Evolutionary conservation across 2,113 vertebrate genomes (phyloP).

Genomic region (Cacatua alba): DNA sequence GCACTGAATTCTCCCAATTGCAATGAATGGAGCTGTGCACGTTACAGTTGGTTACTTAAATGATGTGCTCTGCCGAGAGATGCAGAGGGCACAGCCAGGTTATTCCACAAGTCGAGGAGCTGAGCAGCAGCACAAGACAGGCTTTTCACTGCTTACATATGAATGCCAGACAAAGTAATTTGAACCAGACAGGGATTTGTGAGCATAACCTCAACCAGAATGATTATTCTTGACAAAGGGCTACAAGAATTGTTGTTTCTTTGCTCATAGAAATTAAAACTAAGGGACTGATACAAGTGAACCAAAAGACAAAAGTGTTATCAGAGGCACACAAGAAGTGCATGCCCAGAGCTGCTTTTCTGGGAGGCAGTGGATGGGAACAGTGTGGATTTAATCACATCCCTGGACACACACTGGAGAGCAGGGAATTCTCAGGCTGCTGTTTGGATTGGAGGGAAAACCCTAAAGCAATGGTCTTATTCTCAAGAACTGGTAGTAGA

Average conservation of each 20-base stretch:
- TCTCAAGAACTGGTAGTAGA: background rate
- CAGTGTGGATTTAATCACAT: background rate
- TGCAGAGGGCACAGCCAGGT: background rate
- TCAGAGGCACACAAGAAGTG: background rate
- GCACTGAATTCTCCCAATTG: background rate
- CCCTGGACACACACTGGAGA: background rate
- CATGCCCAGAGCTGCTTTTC: background rate
- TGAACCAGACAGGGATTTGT: background rate
- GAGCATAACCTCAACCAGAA: background rate
- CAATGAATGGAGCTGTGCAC: background rate
- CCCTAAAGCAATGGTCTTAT: background rate
- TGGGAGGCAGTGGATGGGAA: background rate
- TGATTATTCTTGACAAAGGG: background rate
- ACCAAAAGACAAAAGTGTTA: background rate
- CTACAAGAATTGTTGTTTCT: background rate
- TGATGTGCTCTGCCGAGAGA: background rate
- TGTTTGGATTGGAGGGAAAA: background rate
- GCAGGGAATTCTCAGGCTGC: background rate
- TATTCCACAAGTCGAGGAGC: background rate
- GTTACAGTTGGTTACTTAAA: background rate
- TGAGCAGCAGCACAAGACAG: rapidly evolving
- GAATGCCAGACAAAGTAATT: background rate
- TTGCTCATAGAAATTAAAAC: background rate
- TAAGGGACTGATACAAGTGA: background rate
- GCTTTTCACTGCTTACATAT: background rate